Base-by-base conservation (phyloP, 2,888 invertebrate genomes). In the Galerucella pusilla region DNA sequence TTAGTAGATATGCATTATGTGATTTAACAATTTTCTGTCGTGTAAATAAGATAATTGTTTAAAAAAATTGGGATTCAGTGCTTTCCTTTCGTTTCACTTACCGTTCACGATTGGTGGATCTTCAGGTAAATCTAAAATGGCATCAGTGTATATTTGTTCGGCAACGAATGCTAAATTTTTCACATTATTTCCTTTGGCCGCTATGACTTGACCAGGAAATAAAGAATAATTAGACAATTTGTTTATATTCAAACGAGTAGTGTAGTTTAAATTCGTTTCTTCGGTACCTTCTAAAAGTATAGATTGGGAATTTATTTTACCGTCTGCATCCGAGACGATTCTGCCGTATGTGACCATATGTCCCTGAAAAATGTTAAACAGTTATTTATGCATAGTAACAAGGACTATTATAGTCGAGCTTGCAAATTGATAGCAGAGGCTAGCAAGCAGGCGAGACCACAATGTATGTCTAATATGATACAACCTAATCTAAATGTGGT, bases 181-280 rank as follows among this genome's bases (percentile, higher is more conserved):
- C 0, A 92, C 91, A 86, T 95, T 95, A 6, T 90, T 89, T 0
- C 96, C 96, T 70, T 92, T 90, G 76, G 94, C 90, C 60, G 93
- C 93, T 11, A 95, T 91, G 67, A 94, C 90, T 89, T 96, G 95
- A 0, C 96, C 96, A 28, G 94, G 93, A 85, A 94, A 96, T 75
- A 96, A 84, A 0, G 93, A 92, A 84, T 92, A 94, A 78, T 91
- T 90, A 67, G 90, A 87, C 1, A 91, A 79, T 57, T 88, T 86
- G 9, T 85, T 86, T 6, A 92, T 82, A 85, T 91, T 90, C 52
- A 93, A 76, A 52, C 70, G 71, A 7, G 83, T 75, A 20, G 80
- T 78, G 49, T 79, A 69, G 5, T 85, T 82, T 90, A 89, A 67
- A 89, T 88, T 81, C 88, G 88, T 81, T 89, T 88, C 91, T 89